These are phyloP conservation scores for Argyrosomus regius DNA, from an alignment of 2,797 vertebrate genomes.

Conservation along the genomic window DNA sequence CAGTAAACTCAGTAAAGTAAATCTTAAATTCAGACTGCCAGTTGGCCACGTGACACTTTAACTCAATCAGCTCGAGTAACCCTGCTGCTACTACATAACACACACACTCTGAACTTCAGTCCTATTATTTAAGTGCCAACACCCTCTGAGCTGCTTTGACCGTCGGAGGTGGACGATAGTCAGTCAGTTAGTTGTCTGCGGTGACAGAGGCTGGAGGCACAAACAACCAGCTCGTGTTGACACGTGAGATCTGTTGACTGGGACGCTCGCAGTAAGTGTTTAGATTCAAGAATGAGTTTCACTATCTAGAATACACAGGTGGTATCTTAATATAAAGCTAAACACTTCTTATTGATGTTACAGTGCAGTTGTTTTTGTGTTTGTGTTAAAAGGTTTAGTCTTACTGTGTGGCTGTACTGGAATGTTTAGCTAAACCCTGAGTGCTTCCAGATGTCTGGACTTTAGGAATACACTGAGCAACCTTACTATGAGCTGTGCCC, in stretches of 20 bases:
- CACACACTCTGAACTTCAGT: slow-evolving; percentile 32
- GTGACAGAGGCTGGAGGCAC: slow-evolving; percentile 8
- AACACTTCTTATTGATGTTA: not conserved
- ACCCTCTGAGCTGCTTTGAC: not conserved
- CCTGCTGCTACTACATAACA: not conserved
- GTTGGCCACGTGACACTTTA: slow-evolving; percentile 8
- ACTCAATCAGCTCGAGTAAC: not conserved
- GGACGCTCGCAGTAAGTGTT: slow-evolving; percentile 37
- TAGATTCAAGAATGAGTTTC: not conserved
- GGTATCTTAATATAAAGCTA: not conserved
- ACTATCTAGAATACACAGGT: not conserved
- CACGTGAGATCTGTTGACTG: not conserved
- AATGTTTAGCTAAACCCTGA: not conserved
- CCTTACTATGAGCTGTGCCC: not conserved
- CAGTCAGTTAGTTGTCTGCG: not conserved
- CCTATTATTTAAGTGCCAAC: not conserved
- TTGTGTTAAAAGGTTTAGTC: not conserved
- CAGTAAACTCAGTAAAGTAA: slow-evolving; percentile 15
- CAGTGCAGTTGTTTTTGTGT: not conserved
- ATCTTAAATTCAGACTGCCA: not conserved
- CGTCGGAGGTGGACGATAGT: rapidly evolving
- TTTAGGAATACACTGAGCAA: not conserved
- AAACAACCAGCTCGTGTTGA: not conserved
- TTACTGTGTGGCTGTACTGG: not conserved
- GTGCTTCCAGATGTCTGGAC: not conserved